phyloP scores from a whole-genome alignment of 2,888 invertebrate species.

The Crocallis elinguaria region DNA sequence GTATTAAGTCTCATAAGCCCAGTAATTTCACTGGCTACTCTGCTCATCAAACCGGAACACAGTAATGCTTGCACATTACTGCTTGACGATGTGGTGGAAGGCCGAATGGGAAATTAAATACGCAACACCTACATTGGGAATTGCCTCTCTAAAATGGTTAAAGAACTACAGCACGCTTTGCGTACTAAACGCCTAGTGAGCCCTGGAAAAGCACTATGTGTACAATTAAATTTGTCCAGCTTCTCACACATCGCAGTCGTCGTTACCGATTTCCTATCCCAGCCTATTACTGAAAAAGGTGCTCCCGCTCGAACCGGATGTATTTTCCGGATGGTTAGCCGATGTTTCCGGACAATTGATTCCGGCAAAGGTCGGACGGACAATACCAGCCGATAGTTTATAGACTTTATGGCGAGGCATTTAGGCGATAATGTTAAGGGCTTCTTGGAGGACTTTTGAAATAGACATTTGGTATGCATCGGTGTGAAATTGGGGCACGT shows the following conservation, averaged over 20 bases:
- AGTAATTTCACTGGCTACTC: too few species aligned
- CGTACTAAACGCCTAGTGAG: too few species aligned
- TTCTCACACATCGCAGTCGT: slow-evolving; percentile 9
- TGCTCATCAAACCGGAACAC: too few species aligned
- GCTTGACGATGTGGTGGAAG: too few species aligned
- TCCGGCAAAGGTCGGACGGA: slow-evolving; percentile 61
- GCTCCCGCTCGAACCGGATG: slow-evolving; percentile 62
- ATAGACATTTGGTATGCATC: slow-evolving; percentile 15
- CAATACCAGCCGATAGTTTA: slow-evolving; percentile 18
- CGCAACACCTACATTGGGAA: too few species aligned
- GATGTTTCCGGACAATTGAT: slow-evolving; percentile 83
- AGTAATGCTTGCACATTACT: too few species aligned
- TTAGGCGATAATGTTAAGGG: slow-evolving; percentile 25
- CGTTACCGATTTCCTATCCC: slow-evolving; percentile 40
- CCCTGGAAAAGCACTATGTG: too few species aligned
- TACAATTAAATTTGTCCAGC: not conserved
- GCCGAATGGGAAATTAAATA: too few species aligned
- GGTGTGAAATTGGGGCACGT: not conserved
- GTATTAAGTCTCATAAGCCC: too few species aligned
- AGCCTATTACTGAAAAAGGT: slow-evolving; percentile 70
- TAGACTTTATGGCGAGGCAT: slow-evolving; percentile 17
- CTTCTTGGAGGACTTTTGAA: slow-evolving; percentile 32
- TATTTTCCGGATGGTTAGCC: slow-evolving; percentile 82
- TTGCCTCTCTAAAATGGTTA: too few species aligned
- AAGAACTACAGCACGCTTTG: too few species aligned